Evolutionary conservation across 92 coral and sea anemone genomes (phyloP).

Genomic region (Anthopleura xanthogrammica): DNA sequence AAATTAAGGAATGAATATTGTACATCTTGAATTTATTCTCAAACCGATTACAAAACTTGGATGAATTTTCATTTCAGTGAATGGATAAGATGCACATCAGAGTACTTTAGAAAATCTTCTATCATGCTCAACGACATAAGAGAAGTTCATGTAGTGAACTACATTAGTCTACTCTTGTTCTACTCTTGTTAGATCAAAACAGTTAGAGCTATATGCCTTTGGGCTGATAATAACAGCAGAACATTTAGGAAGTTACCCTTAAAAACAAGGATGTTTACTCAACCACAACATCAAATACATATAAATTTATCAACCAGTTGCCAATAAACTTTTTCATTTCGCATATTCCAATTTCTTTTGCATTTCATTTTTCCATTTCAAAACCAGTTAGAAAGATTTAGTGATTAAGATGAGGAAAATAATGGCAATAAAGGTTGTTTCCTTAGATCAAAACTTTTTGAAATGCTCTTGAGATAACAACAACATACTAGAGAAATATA

Average conservation of each 20-base stretch:
- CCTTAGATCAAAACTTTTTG: background rate
- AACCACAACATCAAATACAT: background rate
- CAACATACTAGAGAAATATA: background rate
- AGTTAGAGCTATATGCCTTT: background rate
- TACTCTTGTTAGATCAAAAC: background rate
- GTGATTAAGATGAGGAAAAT: background rate
- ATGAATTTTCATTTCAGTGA: too few species aligned
- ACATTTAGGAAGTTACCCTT: background rate
- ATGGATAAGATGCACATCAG: too few species aligned
- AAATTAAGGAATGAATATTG: too few species aligned
- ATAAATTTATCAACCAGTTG: background rate
- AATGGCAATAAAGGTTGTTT: background rate
- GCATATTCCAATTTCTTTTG: background rate
- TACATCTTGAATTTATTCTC: too few species aligned
- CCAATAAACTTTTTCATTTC: background rate
- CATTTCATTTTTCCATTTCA: background rate
- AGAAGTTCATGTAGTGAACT: too few species aligned
- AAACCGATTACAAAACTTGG: too few species aligned
- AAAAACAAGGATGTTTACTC: background rate
- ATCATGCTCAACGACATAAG: too few species aligned
- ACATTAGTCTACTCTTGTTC: too few species aligned
- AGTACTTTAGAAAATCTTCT: too few species aligned
- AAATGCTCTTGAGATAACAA: background rate
- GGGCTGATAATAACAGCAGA: background rate
- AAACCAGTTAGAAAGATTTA: background rate